Base-by-base conservation (phyloP, 2,113 vertebrate species). In the Vireo altiloquus region DNA sequence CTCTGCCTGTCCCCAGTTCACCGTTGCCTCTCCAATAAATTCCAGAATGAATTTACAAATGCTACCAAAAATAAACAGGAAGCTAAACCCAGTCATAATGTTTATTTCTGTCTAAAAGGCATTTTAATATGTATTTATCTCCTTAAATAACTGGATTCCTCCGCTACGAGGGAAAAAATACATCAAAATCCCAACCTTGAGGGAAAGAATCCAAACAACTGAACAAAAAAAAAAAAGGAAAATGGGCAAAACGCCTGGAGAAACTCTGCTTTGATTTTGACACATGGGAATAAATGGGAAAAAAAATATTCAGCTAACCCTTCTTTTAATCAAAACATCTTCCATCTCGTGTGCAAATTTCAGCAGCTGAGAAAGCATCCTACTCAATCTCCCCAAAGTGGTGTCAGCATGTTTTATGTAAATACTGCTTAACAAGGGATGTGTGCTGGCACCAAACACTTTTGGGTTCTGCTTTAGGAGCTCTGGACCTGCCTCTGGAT, bases 361-460 rank as follows among this genome's bases (percentile, higher is more conserved):
- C 94, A 90, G 24, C 93, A 96, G 94, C 95, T 96, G 94, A 96
- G 65, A 71, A 94, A 95, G 93, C 95, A 91, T 88, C 93, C 93
- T 39, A 76, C 93, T 92, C 90, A 8, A 77, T 75, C 85, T 96
- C 85, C 82, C 92, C 86, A 68, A 60, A 92, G 88, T 75, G 60
- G 82, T 75, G 92, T 83, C 94, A 95, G 94, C 92, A 30, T 75
- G 90, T 86, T 94, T 94, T 68, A 90, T 92, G 94, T 95, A 90
- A 94, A 96, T 94, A 90, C 11, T 17, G 40, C 75, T 77, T 78
- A 93, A 81, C 82, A 64, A 71, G 93, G 88, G 90, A 88, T 2
- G 79, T 21, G 63, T 86, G 79, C 83, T 74, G 77, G 88, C 79
- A 81, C 71, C 60, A 81, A 92, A 90, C 64, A 71, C 25, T 12